phyloP scores from a whole-genome alignment of 2,113 vertebrate genomes.

The Heptranchias perlo region DNA sequence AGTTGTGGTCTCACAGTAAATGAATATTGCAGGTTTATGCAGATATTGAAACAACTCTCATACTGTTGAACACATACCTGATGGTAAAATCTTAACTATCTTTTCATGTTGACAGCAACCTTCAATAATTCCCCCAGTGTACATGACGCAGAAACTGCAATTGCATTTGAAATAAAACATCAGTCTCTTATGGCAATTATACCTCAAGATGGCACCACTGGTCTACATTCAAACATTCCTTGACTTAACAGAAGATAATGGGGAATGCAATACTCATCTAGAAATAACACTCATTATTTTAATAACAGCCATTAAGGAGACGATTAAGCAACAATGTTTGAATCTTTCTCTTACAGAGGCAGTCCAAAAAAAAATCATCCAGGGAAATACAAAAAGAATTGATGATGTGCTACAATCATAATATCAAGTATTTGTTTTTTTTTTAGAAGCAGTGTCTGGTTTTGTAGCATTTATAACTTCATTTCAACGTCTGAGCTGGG shows the following conservation, averaged over 20 bases:
- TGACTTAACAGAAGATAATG: background rate
- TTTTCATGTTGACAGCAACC: background rate
- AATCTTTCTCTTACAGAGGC: background rate
- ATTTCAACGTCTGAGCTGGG: background rate
- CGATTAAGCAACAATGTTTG: conserved; percentile 1
- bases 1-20: background rate
- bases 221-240: background rate
- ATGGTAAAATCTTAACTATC: background rate
- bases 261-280: background rate
- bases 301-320: conserved; percentile 16
- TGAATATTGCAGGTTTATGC: background rate
- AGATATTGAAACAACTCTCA: background rate
- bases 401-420: background rate
- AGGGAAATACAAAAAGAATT: background rate
- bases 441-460: background rate
- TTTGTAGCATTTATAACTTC: background rate
- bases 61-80: background rate
- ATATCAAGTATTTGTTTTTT: background rate
- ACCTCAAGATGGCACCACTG: conserved; percentile 25
- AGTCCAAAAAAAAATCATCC: background rate
- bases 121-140: background rate
- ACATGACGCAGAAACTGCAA: background rate
- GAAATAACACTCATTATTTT: conserved; percentile 35
- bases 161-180: background rate
- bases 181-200: background rate